Evolutionary conservation across 2,797 vertebrate genomes (phyloP).

Genomic region (Hipposideros larvatus): DNA sequence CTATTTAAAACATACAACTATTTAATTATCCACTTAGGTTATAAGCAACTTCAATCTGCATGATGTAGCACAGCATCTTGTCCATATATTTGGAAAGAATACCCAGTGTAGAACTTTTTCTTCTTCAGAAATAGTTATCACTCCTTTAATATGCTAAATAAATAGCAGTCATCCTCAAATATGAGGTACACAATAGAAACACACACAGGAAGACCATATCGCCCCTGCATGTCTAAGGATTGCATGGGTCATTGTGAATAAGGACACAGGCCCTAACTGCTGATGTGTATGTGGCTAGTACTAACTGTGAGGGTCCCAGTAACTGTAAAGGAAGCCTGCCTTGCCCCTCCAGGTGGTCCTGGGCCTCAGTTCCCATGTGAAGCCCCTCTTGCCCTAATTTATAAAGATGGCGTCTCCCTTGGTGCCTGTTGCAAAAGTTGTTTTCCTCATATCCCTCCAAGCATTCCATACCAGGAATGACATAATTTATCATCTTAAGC

Average conservation of each 20-base stretch:
- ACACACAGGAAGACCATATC: neutral
- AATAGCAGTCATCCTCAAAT: neutral
- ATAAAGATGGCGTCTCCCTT: conserved; percentile 33
- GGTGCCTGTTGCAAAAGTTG: conserved; percentile 37
- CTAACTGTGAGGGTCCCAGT: neutral
- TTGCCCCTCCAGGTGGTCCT: neutral
- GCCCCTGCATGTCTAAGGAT: neutral
- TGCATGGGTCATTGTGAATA: neutral
- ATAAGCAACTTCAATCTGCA: neutral
- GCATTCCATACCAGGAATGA: neutral
- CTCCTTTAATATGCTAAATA: conserved; percentile 3
- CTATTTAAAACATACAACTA: neutral
- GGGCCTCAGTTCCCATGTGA: neutral
- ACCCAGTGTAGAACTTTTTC: neutral
- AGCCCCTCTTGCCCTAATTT: neutral
- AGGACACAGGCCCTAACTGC: neutral
- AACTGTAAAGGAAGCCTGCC: neutral
- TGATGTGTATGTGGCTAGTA: neutral
- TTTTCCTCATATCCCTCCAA: conserved; percentile 9
- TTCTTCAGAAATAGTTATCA: neutral
- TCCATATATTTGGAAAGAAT: conserved; percentile 7
- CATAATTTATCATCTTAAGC: neutral
- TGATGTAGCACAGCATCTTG: neutral
- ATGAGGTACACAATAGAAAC: neutral
- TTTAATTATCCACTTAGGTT: conserved; percentile 47